Base-by-base conservation (phyloP, 2,113 vertebrate genomes). In the Montifringilla adamsi region DNA sequence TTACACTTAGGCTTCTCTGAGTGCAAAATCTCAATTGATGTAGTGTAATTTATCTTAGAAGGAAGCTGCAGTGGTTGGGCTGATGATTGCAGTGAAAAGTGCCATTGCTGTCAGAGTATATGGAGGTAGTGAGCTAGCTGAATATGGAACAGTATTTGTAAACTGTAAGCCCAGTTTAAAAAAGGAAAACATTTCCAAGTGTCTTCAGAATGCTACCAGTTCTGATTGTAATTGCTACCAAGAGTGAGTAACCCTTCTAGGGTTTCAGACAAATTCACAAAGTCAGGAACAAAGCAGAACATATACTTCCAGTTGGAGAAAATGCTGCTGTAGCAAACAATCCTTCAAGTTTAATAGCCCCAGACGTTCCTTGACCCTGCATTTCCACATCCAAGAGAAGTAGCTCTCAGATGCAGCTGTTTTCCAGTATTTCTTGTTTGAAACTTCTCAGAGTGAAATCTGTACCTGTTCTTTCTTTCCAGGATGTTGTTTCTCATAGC, bases 401-500 rank as follows among this genome's bases (percentile, higher is more conserved):
- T 3, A 11, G 13, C 56, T 79, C 59, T 78, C 47, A 15, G 33
- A 39, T 86, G 49, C 52, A 68, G 15, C 46, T 47, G 10, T 79
- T 81, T 72, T 58, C 53, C 44, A 35, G 1, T 52, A 52, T 28
- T 85, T n/a, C 28, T 22, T 31, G 15, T 82, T 87, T 33, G 11
- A 62, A 92, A 69, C 69, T 75, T 60, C n/a, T 72, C 35, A 19
- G 49, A 59, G 43, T 59, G 72, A 46, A 86, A 90, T 66, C 39
- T 84, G 9, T 75, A 35, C 63, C 63, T 86, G 1, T 80, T 87
- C 22, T 74, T 81, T 89, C 60, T 90, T 97, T 93, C 14, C 69
- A 99, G 99, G 99, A 99, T 91, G 99, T 99, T 80, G 99, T 99
- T 82, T 99, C 99, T 63, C 99, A 99, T 94, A 99, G 99, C 97